phyloP scores from a whole-genome alignment of 2,888 invertebrate genomes.

The Adineta ricciae region DNA sequence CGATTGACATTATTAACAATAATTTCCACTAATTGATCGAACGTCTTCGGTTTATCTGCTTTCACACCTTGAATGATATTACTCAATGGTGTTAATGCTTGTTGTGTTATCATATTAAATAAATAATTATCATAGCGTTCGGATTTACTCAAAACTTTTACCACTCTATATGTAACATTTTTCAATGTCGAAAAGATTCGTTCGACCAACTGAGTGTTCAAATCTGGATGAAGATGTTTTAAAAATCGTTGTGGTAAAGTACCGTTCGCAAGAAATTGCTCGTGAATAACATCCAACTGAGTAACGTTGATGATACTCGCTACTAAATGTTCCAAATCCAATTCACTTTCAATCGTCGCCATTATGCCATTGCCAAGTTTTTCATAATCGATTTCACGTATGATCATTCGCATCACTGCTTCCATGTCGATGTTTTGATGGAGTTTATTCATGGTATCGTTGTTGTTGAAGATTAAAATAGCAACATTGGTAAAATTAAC shows the following conservation, averaged over 20 bases:
- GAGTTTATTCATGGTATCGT: neutral
- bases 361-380: neutral
- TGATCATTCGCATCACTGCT: neutral
- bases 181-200: neutral
- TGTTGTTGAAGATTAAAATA: neutral
- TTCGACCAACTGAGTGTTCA: neutral
- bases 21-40: neutral
- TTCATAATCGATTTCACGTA: neutral
- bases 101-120: neutral
- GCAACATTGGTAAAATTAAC: neutral
- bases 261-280: neutral
- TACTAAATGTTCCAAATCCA: neutral
- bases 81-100: neutral
- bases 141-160: neutral
- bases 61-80: neutral
- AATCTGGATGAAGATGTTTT: neutral
- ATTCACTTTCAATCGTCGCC: neutral
- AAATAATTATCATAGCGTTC: neutral
- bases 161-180: neutral
- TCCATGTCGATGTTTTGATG: neutral
- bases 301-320: neutral
- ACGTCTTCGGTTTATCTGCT: neutral
- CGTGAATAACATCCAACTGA: neutral
- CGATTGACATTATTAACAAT: neutral
- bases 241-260: neutral